These are phyloP conservation scores for Sturnus vulgaris DNA, from an alignment of 2,113 vertebrate species.

Conservation along the genomic window DNA sequence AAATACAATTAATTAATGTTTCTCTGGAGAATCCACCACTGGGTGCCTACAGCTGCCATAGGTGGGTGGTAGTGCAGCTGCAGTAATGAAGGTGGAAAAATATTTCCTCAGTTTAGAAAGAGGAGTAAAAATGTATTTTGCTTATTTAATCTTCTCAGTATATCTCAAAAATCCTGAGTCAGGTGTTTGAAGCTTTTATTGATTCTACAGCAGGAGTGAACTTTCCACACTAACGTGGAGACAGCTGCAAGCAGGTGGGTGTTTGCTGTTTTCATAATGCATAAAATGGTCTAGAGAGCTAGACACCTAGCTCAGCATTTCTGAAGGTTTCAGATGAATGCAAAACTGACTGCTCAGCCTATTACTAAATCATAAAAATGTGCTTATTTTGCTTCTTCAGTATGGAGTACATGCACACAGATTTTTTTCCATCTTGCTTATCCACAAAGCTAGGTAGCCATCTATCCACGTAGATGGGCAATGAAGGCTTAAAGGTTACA, in stretches of 20 bases:
- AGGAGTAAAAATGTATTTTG: background rate
- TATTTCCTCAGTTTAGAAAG: background rate
- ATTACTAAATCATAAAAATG: constrained; percentile 1
- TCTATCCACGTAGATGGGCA: background rate
- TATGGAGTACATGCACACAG: background rate
- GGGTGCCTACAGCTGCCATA: background rate
- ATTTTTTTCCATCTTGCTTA: background rate
- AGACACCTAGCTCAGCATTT: constrained; percentile 32
- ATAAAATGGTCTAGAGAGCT: constrained; percentile 25
- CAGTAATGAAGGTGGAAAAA: background rate
- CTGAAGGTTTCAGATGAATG: background rate
- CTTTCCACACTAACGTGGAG: background rate
- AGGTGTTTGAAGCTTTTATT: background rate
- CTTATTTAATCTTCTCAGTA: background rate
- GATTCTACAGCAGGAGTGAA: background rate
- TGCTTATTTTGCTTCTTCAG: background rate
- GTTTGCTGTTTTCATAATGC: background rate
- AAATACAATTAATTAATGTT: background rate
- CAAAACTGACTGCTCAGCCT: background rate
- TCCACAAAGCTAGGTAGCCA: background rate
- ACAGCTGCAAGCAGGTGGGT: background rate
- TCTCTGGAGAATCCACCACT: background rate
- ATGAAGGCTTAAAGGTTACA: background rate
- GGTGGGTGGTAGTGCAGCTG: background rate
- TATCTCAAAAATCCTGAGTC: background rate